Evolutionary conservation across 1,140 invertebrate species (phyloP), one percentile per base, ranked within the genome.

Genomic region (Palaemon carinicauda): DNA sequence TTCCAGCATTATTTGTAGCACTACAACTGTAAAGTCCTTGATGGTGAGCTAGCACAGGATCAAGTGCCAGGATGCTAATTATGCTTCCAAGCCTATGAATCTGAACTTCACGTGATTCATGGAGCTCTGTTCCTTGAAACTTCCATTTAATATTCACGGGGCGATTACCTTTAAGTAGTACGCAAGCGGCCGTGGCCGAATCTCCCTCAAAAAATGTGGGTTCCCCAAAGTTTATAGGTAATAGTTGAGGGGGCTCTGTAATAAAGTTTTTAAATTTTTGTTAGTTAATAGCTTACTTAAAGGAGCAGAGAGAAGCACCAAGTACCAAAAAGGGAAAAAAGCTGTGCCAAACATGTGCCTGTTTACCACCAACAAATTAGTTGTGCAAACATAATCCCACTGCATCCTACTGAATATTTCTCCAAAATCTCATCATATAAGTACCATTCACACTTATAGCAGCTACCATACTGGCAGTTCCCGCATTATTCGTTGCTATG

Each of bases 91-190:
- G 91, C 91, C 93, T 94, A 50, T 89, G 90, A 19, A 90, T 91
- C 0, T 90, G 80, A 50, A 91, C 90, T 50, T 69, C 54, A 54
- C 60, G 29, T 31, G 86, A 52, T 17, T 65, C 54, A 4, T 82
- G 89, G 15, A 90, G 73, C 52, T 86, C 82, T 89, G 91, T 91
- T 90, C 93, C 94, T 89, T 96, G 94, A 90, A 96, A 95, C 77
- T 94, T 93, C 96, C 96, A 97, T 52, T 92, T 92, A 88, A 97
- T 95, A 82, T 94, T 94, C 79, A 97, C 92, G 1, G 96, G 96
- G 82, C 94, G 92, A 91, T 97, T 96, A 41, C 96, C 96, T 91
- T 96, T 96, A 89, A 94, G 94, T 5, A 98, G 94, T 17, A 95
- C 94, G 92, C 97, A 98, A 15, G 94, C 94, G 51, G 95, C 91